phyloP scores from a whole-genome alignment of 2,888 invertebrate genomes.

The Leptopterna dolabrata region DNA sequence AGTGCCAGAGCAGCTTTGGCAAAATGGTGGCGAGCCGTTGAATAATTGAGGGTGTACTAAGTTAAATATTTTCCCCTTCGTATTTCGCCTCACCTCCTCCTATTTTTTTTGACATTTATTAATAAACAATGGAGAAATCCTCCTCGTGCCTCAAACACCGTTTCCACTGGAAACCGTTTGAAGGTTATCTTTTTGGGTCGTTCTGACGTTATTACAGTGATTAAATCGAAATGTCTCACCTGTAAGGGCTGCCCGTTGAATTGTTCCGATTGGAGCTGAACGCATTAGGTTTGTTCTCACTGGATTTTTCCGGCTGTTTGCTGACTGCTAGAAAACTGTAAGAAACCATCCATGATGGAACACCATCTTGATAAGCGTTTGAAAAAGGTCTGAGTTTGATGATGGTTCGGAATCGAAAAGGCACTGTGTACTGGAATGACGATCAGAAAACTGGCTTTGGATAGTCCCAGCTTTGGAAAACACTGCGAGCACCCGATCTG shows the following conservation, averaged over 20 bases:
- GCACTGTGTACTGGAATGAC: too few species aligned
- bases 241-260: too few species aligned
- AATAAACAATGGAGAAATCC: background rate
- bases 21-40: background rate
- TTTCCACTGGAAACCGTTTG: background rate
- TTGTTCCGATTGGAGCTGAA: background rate
- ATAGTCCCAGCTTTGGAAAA: too few species aligned
- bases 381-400: too few species aligned
- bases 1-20: background rate
- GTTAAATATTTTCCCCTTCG: background rate
- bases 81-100: background rate
- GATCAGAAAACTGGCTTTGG: too few species aligned
- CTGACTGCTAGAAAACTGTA: too few species aligned
- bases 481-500: too few species aligned
- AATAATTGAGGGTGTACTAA: background rate
- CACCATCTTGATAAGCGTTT: too few species aligned
- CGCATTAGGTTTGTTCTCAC: background rate
- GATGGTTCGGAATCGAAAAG: too few species aligned
- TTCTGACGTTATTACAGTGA: background rate
- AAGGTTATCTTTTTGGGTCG: background rate
- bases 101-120: background rate
- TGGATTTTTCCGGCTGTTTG: too few species aligned
- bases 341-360: too few species aligned
- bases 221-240: background rate
- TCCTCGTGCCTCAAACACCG: background rate